A percentile compares a stretch with the other conserved stretches of the same genome.
These are phyloP conservation scores for Holotrichia oblita DNA, from an alignment of 1,140 invertebrate genomes.

Conservation along the genomic window DNA sequence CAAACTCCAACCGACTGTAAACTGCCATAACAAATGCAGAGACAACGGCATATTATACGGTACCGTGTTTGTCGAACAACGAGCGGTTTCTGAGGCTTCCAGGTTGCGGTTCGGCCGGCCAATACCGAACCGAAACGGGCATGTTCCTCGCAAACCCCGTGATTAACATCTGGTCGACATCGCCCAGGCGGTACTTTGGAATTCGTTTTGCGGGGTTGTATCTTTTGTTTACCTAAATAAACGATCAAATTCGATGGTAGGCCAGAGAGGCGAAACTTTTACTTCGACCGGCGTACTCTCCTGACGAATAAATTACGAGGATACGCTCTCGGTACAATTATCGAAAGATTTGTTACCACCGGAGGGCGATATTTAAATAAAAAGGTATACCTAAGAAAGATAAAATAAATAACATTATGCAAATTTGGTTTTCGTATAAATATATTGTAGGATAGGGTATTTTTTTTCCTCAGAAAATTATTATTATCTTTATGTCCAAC, in stretches of 20 bases:
- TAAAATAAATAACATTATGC: no score
- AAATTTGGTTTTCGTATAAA: no score
- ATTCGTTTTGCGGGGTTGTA: not conserved
- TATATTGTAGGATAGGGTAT: no score
- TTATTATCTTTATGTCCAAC: no score
- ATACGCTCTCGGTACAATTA: not conserved
- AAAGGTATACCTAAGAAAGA: not conserved
- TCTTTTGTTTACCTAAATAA: slow-evolving; percentile 18
- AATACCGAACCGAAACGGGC: not conserved
- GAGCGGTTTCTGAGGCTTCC: not conserved
- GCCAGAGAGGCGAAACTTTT: not conserved
- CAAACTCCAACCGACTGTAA: no score
- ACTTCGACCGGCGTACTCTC: not conserved
- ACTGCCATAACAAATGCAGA: no score
- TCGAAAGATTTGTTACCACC: not conserved
- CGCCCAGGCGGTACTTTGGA: not conserved
- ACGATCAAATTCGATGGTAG: not conserved
- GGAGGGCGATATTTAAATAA: not conserved
- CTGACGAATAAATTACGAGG: not conserved
- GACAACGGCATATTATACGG: no score
- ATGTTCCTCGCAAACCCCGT: not conserved
- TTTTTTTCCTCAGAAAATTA: no score
- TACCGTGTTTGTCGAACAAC: not conserved
- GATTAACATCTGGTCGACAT: not conserved
- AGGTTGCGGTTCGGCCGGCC: not conserved